These are phyloP conservation scores for Cairina moschata DNA, from an alignment of 2,113 vertebrate species.

Conservation along the genomic window DNA sequence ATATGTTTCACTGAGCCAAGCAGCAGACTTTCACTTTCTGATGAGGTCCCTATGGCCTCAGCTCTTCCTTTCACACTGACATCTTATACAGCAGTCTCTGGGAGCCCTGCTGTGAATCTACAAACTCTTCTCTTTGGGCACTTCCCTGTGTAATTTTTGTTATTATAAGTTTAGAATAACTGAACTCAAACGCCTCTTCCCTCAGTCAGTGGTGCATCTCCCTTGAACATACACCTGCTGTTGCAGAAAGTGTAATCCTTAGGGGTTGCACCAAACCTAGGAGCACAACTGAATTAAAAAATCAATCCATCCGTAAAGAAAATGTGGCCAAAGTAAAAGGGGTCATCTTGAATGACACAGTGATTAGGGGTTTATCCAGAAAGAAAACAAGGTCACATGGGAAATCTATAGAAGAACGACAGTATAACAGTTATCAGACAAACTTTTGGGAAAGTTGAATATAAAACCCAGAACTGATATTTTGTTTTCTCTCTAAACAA, in stretches of 20 bases:
- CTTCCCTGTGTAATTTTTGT: slow-evolving; percentile 24
- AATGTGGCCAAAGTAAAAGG: background rate
- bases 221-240: background rate
- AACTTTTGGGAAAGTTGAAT: background rate
- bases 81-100: background rate
- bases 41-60: slow-evolving; percentile 24
- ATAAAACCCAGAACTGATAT: background rate
- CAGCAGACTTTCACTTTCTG: slow-evolving; percentile 1
- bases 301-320: background rate
- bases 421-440: background rate
- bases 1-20: slow-evolving; percentile 32
- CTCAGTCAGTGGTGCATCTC: background rate
- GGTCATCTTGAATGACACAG: background rate
- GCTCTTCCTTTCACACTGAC: slow-evolving; percentile 11
- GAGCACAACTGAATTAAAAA: background rate
- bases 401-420: background rate
- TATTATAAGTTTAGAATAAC: slow-evolving; percentile 31
- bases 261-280: background rate
- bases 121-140: background rate
- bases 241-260: background rate
- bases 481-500: background rate
- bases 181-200: background rate
- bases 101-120: background rate
- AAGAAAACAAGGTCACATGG: background rate
- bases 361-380: background rate